These are phyloP conservation scores for Rhinella marina DNA, from an alignment of 2,797 vertebrate species.

Conservation along the genomic window DNA sequence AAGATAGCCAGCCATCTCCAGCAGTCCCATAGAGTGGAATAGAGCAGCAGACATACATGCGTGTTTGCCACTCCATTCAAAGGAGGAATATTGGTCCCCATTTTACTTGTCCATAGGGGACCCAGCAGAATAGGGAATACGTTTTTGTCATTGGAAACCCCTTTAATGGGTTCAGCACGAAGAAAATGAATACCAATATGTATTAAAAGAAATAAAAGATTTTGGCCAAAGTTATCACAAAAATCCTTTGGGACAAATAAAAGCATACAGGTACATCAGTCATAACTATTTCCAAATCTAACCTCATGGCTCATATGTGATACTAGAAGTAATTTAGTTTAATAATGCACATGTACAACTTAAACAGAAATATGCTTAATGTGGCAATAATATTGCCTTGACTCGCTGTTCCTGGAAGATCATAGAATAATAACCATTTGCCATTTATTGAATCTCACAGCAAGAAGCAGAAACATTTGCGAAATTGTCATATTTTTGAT, in stretches of 20 bases:
- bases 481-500: constrained; percentile 38
- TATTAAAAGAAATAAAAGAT: too few relatives aligned
- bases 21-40: too few relatives aligned
- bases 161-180: too few relatives aligned
- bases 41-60: too few relatives aligned
- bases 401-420: constrained; percentile 32
- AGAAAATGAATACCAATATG: too few relatives aligned
- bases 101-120: too few relatives aligned
- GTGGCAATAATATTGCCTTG: constrained; percentile 36
- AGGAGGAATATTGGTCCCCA: too few relatives aligned
- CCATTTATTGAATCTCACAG: constrained; percentile 48
- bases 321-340: constrained; percentile 27
- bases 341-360: constrained; percentile 20
- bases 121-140: too few relatives aligned
- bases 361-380: constrained; percentile 22
- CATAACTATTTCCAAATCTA: neutral
- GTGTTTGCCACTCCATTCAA: too few relatives aligned
- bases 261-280: neutral
- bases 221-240: neutral
- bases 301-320: neutral
- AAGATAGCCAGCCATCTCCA: too few relatives aligned
- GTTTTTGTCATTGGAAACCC: too few relatives aligned
- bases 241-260: neutral
- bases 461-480: constrained; percentile 40
- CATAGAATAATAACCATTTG: constrained; percentile 47